Evolutionary conservation across 2,113 vertebrate genomes (phyloP).

Genomic region (Sigmodon hispidus): DNA sequence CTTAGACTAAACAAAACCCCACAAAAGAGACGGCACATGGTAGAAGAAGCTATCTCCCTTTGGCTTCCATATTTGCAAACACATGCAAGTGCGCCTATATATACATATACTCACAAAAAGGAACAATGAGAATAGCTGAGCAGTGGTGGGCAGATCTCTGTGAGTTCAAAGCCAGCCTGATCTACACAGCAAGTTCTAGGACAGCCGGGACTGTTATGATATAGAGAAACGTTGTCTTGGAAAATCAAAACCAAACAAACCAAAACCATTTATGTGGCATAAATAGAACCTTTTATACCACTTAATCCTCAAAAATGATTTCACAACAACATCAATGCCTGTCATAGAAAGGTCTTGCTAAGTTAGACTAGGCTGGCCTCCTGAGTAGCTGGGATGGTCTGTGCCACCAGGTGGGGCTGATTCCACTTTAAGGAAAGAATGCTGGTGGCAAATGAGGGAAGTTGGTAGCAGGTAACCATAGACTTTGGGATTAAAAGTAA

Average conservation of each 20-base stretch:
- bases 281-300: neutral
- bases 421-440: slow-evolving; percentile 12
- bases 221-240: neutral
- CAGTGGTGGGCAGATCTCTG: too few species aligned
- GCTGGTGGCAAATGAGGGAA: neutral
- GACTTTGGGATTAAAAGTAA: slow-evolving; percentile 21
- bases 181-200: neutral
- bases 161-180: too few species aligned
- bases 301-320: slow-evolving; percentile 2
- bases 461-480: neutral
- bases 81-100: neutral
- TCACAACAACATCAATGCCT: slow-evolving; percentile 21
- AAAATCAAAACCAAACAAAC: neutral
- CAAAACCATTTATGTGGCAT: neutral
- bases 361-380: neutral
- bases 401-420: neutral
- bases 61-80: neutral
- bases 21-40: neutral
- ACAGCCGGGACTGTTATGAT: neutral
- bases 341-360: neutral
- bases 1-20: neutral
- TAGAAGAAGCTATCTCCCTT: neutral
- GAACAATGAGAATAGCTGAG: neutral
- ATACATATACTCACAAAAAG: neutral
- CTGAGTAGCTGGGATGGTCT: neutral